Evolutionary conservation across 1,140 invertebrate genomes (phyloP), one percentile per base, ranked within the genome.

Genomic region (Drosophila azteca): DNA sequence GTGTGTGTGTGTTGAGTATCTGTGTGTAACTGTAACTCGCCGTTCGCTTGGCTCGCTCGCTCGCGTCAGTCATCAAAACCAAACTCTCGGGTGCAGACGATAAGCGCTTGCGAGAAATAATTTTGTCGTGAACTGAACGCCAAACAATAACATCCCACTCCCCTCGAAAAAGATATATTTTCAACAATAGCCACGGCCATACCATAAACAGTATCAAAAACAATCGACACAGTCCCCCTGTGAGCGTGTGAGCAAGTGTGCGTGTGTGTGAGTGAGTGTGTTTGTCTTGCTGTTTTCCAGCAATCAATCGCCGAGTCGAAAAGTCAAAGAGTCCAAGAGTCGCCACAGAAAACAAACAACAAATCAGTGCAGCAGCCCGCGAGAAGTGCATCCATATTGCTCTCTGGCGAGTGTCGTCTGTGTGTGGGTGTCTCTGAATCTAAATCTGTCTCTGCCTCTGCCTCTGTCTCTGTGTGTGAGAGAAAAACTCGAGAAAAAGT

Each of bases 1-100:
- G 57, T 75, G 39, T 65, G 24, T 55, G 41, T 53, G 26, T 54
- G 58, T 68, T 61, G 39, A 59, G 57, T 75, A 29, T 65, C 44
- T 67, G 64, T 48, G 74, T 51, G 82, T 85, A 88, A 87, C 75
- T 87, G 82, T 87, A 80, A 62, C 77, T 85, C 67, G 68, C 51
- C 60, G 78, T 54, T 73, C 35, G 74, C 43, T 24, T 53, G 17
- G 63, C 55, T 59, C 54, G 57, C 51, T 57, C 49, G 80, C 60
- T 85, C 61, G 67, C 60, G 41, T 71, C 83, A 90, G 79, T 91
- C 77, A 77, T 81, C 88, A 75, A 90, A 76, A 90, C 79, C 61
- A 66, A 88, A 85, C 83, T 79, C 85, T 91, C 90, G 90, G 78
- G 85, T 78, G 67, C 85, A 74, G 90, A 88, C 83, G 78, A 90